phyloP scores from a whole-genome alignment of 2,888 invertebrate species.

The Spisula subtruncata region DNA sequence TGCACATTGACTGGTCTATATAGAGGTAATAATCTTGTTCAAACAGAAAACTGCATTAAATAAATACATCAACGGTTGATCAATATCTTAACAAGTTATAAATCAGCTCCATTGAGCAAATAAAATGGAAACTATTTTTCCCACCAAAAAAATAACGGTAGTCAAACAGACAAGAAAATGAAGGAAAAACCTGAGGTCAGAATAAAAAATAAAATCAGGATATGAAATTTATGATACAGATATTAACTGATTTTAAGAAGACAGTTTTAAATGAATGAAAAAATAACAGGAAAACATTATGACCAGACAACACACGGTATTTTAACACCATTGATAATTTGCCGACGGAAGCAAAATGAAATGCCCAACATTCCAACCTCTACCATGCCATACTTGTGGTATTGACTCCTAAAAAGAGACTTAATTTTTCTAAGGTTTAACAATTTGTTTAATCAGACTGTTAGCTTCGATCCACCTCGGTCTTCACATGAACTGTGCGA shows the following conservation, averaged over 20 bases:
- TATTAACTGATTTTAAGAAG: not conserved
- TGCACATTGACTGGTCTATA: not conserved
- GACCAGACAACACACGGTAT: constrained; percentile 9
- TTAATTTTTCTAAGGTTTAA: not conserved
- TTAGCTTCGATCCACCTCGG: constrained; percentile 3
- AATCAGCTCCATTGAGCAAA: not conserved
- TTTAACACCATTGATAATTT: constrained; percentile 1
- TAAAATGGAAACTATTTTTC: not conserved
- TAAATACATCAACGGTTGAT: constrained; percentile 10
- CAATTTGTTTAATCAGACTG: constrained; percentile 17
- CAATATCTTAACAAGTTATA: not conserved
- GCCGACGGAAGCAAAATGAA: constrained; percentile 2
- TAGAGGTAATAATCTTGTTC: constrained; percentile 3
- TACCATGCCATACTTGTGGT: not conserved
- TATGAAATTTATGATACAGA: not conserved
- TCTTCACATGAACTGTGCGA: not conserved
- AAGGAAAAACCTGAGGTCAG: not conserved
- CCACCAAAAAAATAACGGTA: constrained; percentile 4
- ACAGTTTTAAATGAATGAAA: too few relatives aligned
- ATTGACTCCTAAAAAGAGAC: not conserved
- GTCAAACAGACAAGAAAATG: not conserved
- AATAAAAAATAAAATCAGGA: not conserved
- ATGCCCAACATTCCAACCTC: not conserved
- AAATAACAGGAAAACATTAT: not conserved
- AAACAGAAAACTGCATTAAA: constrained; percentile 16